Conservation (phyloP, 64 coral and sea anemone genomes). For the Orbicella faveolata region DNA sequence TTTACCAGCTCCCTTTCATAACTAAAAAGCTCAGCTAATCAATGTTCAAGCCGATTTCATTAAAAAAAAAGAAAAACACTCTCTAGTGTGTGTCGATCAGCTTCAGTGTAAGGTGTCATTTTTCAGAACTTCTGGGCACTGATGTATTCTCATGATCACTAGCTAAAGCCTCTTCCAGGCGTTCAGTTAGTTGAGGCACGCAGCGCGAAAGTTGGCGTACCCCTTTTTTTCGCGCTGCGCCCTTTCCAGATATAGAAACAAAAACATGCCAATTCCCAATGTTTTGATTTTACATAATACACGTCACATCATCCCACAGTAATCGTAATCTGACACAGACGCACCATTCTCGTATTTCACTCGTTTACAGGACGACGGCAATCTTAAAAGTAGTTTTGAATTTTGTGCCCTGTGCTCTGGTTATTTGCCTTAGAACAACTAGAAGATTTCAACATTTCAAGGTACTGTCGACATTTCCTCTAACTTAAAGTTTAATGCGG, state of each 20-base stretch:
- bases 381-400: not conserved
- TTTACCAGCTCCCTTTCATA: no score
- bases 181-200: not conserved
- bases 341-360: not conserved
- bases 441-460: not conserved
- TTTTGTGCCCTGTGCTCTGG: not conserved
- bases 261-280: not conserved
- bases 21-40: no score
- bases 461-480: not conserved
- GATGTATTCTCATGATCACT: no score
- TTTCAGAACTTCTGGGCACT: no score
- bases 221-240: no score
- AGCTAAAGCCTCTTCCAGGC: not conserved
- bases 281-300: not conserved
- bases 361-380: not conserved
- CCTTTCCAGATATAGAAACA: not conserved
- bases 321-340: not conserved
- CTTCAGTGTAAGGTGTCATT: no score
- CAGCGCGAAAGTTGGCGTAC: no score
- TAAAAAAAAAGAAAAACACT: no score
- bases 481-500: not conserved
- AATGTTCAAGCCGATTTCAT: no score
- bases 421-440: not conserved
- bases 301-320: not conserved
- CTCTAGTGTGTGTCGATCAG: no score